A percentile compares a stretch with the other conserved stretches of the same genome.
These are phyloP conservation scores for Vulpes lagopus DNA, from an alignment of 2,113 vertebrate species.

Conservation along the genomic window DNA sequence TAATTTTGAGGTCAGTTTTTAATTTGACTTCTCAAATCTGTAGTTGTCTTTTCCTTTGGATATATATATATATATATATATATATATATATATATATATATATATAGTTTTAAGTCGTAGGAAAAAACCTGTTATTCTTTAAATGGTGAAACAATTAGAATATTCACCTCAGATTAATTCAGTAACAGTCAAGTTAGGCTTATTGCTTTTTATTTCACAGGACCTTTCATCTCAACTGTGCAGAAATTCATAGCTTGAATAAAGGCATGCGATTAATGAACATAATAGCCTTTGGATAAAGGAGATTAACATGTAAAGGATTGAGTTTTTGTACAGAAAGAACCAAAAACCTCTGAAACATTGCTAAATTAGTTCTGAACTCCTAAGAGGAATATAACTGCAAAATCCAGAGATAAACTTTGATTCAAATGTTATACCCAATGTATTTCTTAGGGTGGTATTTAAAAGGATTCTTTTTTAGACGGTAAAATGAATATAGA, in stretches of 20 bases:
- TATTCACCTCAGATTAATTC: background rate
- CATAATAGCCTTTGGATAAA: slow-evolving; percentile 36
- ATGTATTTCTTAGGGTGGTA: background rate
- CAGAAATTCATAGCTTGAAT: slow-evolving; percentile 53
- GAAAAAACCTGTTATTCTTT: background rate
- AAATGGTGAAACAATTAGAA: slow-evolving; percentile 7
- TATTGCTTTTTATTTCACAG: slow-evolving; percentile 43
- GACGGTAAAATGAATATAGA: slow-evolving; percentile 5
- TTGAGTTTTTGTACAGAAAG: slow-evolving; percentile 18
- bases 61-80: background rate
- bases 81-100: background rate
- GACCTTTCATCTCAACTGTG: slow-evolving; percentile 55
- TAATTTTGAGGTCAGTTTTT: background rate
- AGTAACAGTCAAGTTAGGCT: background rate
- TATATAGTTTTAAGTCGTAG: background rate
- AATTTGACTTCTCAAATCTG: slow-evolving; percentile 38
- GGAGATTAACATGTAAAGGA: slow-evolving; percentile 32
- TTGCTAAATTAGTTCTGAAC: slow-evolving; percentile 55
- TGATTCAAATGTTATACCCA: background rate
- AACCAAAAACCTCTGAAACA: background rate
- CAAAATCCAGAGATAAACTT: slow-evolving; percentile 35
- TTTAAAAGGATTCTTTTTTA: slow-evolving; percentile 36
- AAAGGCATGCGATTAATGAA: slow-evolving; percentile 45
- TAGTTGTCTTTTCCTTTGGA: background rate
- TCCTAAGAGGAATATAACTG: slow-evolving; percentile 45